Base-by-base conservation (phyloP, 2,888 invertebrate genomes). In the Lasioglossum pauxillum region DNA sequence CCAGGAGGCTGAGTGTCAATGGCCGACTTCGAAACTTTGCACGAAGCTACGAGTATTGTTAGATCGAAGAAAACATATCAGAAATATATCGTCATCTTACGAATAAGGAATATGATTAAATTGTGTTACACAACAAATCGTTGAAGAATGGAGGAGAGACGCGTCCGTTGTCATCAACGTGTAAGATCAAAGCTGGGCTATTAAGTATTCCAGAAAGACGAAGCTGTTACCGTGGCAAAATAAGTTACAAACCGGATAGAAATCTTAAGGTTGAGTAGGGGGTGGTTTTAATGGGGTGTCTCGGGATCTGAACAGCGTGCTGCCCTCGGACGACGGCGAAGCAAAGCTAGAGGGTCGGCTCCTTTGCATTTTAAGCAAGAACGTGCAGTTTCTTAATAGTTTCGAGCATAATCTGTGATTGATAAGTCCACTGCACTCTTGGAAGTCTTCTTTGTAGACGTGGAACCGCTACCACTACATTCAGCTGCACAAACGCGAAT, bases 291-390 rank as follows among this genome's bases (percentile, higher is more conserved):
- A 84, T 71, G 75, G 83, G 53, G 76, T 86, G 80, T 84, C 81
- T 86, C 85, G 78, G 80, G 71, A 85, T 85, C 77, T 81, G 41
- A 88, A 88, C 89, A 88, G 60, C 64, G 93, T 93, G 93, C 93
- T 92, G 93, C 93, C 93, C 90, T 93, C 93, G 85, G 91, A 90
- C 93, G 92, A 89, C 83, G 77, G 44, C 71, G 57, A 76, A 80
- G 80, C 78, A 89, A 87, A 91, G 88, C 88, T 87, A 53, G 82
- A 82, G 76, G 81, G 64, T 84, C 77, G 46, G 41, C 53, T 78
- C 77, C 75, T 87, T 84, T 83, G 19, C 73, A 80, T 67, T 85
- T 57, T 76, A 85, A 84, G 41, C 73, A 79, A 73, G 79, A 79
- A 85, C 53, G n/a, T 84, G 10, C 38, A 71, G 60, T 69, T 74